Base-by-base conservation (phyloP, 92 coral and sea anemone genomes). In the Micromussa lordhowensis region DNA sequence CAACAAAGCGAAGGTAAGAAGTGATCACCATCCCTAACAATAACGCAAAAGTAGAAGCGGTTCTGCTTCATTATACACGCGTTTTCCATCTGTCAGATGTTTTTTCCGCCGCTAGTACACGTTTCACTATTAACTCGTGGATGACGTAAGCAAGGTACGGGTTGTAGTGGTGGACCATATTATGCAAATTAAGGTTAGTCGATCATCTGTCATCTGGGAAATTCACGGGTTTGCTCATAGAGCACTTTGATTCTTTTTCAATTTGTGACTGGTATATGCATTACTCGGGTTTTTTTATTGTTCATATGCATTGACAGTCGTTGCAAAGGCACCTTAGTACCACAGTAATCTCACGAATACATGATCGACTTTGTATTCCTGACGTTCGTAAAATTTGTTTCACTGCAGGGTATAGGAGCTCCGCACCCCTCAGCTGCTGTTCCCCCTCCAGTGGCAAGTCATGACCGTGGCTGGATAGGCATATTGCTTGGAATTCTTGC, bases 1-100 rank as follows among this genome's bases (percentile, higher is more conserved):
- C 78, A 91, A 89, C 68, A 90, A 94, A 81, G 87, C 75, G 1
- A 91, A 91, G 89, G 99, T 96, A 91, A 15, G 57, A 2, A 2
- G 8, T 53, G 3, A 30, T 26, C 29, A 24, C 1, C 1, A 21
- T 77, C 68, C 38, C 18, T 28, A 7, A 32, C 4, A 22, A 22
- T 44, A 44, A 44, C 12, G 13, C 51, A 44, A 44, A 36, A 36
- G n/a, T 36, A 5, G 38, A 2, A 5, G 38, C 38, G 4, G 2
- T 36, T 36, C 3, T 36, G 38, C 51, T 44, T 44, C 51, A 44
- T 44, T 44, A 44, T 44, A 44, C 0, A 8, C 51, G 12, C 10
- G 51, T 44, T 44, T 44, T 44, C 13, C 51, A 44, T 44, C 51
- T 44, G 51, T 9, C 51, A 1, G 51, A 44, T 44, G 6, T 0